Base-by-base conservation (phyloP, 2,888 invertebrate genomes). In the Thereva unica region DNA sequence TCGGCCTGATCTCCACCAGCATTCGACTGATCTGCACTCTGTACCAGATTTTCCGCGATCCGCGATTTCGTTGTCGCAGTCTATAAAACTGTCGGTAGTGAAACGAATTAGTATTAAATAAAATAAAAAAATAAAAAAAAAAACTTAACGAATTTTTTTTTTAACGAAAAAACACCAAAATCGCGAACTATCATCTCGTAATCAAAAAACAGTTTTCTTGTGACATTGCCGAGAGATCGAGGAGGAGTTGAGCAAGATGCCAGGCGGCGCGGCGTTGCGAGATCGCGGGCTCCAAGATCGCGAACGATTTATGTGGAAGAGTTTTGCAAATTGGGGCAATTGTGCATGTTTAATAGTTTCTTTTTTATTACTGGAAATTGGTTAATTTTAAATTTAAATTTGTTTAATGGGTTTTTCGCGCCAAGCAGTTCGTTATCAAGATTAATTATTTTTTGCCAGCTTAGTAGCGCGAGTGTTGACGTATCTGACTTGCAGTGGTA, bases 111-210 rank as follows among this genome's bases (percentile, higher is more conserved):
- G 23, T 23, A 1, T 23, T 23, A 61, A 41, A 50, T 49, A 61
- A 35, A 23, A 61, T 50, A 61, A 61, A 40, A 50, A 61, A 61
- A 61, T 50, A 50, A 41, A 61, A 35, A 23, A 61, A 61, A 61
- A 61, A 40, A 9, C 37, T 6, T 49, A 9, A 41, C 40, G 50
- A 61, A 61, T 2, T 23, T 23, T 23, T 23, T 23, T 50, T 49
- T 61, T 4, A 50, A 40, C 10, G 61, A 23, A 45, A 50, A 61
- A 61, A 61, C 49, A 61, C 50, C 50, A 38, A 47, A 45, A 8
- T 38, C 35, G 12, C 47, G 38, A 38, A 57, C 47, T 57, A 57
- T 57, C 57, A 37, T 45, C 10, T 35, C 45, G 10, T 47, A 57
- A 57, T 57, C 57, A 47, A 57, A 57, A 47, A 47, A 23, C 23